Evolutionary conservation across 2,113 vertebrate species (phyloP).

Genomic region (Isichthys henryi): DNA sequence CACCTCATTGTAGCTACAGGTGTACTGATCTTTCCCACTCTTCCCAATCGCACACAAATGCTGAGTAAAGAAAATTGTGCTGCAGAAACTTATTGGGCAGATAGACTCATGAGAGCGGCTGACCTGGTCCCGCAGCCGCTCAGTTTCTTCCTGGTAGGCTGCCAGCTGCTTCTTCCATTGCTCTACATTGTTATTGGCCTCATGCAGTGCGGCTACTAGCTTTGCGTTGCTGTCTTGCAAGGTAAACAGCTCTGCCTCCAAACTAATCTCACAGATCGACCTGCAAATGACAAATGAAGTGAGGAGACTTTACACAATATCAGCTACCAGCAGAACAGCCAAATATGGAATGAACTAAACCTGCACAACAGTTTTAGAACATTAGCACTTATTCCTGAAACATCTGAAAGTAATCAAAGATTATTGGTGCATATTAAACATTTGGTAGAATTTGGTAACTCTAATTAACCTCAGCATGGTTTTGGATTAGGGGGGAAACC

Average conservation of each 20-base stretch:
- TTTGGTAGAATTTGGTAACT: background rate
- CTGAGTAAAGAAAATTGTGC: background rate
- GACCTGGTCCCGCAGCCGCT: slow-evolving; percentile 77
- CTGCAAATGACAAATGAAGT: slow-evolving; percentile 46
- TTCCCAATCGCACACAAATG: background rate
- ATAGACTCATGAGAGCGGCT: slow-evolving; percentile 18
- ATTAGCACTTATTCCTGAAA: background rate
- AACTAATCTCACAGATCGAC: slow-evolving; percentile 83
- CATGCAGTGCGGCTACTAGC: slow-evolving; percentile 78
- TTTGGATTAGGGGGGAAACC: background rate
- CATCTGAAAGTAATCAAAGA: background rate
- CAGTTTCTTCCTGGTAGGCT: slow-evolving; percentile 82
- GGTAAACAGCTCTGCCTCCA: slow-evolving; percentile 86
- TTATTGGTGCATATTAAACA: background rate
- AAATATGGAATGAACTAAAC: background rate
- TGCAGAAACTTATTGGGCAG: too few relatives aligned
- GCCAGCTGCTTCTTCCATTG: slow-evolving; percentile 89
- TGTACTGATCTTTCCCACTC: background rate
- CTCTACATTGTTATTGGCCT: slow-evolving; percentile 81
- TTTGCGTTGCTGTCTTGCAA: slow-evolving; percentile 89
- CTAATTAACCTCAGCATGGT: background rate
- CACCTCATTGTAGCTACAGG: background rate
- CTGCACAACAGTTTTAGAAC: background rate
- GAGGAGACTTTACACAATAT: background rate
- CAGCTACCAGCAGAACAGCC: background rate